These are phyloP conservation scores for Schrankia costaestrigalis DNA, from an alignment of 2,888 invertebrate species.

Conservation along the genomic window DNA sequence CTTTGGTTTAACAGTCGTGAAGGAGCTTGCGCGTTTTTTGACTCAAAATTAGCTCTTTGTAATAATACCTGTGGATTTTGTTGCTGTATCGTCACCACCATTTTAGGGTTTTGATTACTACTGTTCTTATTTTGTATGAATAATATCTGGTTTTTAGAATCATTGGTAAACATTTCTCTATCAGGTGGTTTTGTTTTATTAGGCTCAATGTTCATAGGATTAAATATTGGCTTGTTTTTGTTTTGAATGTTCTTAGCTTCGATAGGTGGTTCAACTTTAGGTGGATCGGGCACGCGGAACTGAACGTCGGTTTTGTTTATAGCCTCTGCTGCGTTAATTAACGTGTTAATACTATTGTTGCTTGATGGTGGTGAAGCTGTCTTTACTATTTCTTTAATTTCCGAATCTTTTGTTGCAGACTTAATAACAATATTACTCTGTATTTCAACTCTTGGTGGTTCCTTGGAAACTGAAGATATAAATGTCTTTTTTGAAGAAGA, in stretches of 20 bases:
- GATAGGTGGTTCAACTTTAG: slow-evolving; percentile 39
- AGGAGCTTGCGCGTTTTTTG: slow-evolving; percentile 76
- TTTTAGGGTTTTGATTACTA: slow-evolving; percentile 56
- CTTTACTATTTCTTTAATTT: slow-evolving; percentile 31
- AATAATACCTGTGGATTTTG: slow-evolving; percentile 63
- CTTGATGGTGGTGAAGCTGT: slow-evolving; percentile 17
- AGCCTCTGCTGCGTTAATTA: slow-evolving; percentile 63
- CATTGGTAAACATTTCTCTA: slow-evolving; percentile 47
- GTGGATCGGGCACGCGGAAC: slow-evolving; percentile 49
- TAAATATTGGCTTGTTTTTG: slow-evolving; percentile 44
- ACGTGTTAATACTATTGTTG: slow-evolving; percentile 53
- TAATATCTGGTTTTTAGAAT: slow-evolving; percentile 66
- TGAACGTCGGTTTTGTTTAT: slow-evolving; percentile 57
- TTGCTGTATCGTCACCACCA: slow-evolving; percentile 64
- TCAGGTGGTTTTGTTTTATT: slow-evolving; percentile 54
- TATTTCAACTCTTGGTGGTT: slow-evolving; percentile 57
- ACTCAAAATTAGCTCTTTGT: slow-evolving; percentile 61
- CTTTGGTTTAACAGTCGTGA: slow-evolving; percentile 67
- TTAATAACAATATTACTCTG: slow-evolving; percentile 70
- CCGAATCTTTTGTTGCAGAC: slow-evolving; percentile 51
- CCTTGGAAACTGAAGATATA: slow-evolving; percentile 40
- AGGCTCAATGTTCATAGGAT: slow-evolving; percentile 51
- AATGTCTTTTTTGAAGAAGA: slow-evolving; percentile 31
- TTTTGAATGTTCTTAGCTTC: slow-evolving; percentile 39
- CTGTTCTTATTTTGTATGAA: slow-evolving; percentile 69